A percentile compares a stretch with the other conserved stretches of the same genome.
phyloP scores from a whole-genome alignment of 1,140 invertebrate genomes.

The Adelges cooleyi region DNA sequence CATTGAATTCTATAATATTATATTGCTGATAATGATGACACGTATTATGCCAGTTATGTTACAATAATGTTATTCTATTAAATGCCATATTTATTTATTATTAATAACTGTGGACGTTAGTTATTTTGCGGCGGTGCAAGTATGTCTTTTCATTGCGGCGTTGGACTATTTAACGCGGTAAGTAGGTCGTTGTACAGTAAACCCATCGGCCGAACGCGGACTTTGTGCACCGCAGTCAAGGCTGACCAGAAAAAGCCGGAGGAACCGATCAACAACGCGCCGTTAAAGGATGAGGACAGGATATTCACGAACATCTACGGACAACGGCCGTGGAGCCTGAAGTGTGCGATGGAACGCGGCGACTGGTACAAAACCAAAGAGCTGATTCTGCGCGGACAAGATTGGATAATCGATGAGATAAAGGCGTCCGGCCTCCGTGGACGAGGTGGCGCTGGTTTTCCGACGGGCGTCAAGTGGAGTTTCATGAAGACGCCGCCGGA shows the following conservation, averaged over 20 bases:
- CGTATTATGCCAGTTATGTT: too few relatives aligned
- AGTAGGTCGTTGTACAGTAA: not conserved
- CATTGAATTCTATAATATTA: too few relatives aligned
- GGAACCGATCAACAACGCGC: not conserved
- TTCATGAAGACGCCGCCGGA: slow-evolving; percentile 99
- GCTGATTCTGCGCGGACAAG: slow-evolving; percentile 84
- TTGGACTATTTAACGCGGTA: not conserved
- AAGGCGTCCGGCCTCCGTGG: slow-evolving; percentile 91
- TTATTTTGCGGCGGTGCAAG: too few relatives aligned
- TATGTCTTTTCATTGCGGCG: too few relatives aligned
- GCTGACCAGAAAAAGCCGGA: not conserved
- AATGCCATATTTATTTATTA: too few relatives aligned
- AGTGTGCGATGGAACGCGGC: slow-evolving; percentile 80
- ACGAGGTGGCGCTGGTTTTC: slow-evolving; percentile 95
- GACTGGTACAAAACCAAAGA: slow-evolving; percentile 99
- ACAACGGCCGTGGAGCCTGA: slow-evolving; percentile 90
- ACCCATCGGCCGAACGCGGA: not conserved
- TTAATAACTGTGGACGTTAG: too few relatives aligned
- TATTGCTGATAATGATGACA: too few relatives aligned
- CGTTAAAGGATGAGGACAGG: too few relatives aligned
- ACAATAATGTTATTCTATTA: too few relatives aligned
- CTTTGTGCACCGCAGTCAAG: not conserved
- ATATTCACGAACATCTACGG: slow-evolving; percentile 99
- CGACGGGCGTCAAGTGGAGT: slow-evolving; percentile 98
- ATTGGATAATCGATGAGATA: slow-evolving; percentile 96